A percentile compares a stretch with the other conserved stretches of the same genome.
Evolutionary conservation across 2,888 invertebrate genomes (phyloP).

Genomic region (Caenorhabditis imperialis): DNA sequence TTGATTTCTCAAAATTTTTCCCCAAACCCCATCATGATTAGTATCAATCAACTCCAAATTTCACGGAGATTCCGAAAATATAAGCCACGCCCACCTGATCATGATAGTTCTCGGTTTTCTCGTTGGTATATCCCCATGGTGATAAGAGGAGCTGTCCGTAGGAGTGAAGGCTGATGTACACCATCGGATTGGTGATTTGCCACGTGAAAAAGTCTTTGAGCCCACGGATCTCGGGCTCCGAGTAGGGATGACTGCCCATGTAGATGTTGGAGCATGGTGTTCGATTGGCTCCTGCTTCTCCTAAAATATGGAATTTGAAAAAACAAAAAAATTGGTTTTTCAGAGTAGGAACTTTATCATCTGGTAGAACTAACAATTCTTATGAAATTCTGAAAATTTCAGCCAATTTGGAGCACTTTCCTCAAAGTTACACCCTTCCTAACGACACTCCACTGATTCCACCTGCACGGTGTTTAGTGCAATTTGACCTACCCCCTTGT

Average conservation of each 20-base stretch:
- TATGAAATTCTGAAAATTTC: no score
- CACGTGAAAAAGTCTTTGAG: slow-evolving; percentile 70
- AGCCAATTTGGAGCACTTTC: no score
- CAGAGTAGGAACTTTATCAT: neutral
- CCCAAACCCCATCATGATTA: no score
- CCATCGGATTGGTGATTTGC: slow-evolving; percentile 69
- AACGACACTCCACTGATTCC: no score
- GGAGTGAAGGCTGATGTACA: slow-evolving; percentile 75
- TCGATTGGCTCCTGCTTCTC: slow-evolving; percentile 73
- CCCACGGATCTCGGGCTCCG: slow-evolving; percentile 70
- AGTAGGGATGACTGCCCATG: slow-evolving; percentile 66
- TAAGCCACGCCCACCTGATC: slow-evolving; percentile 69
- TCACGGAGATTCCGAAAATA: no score
- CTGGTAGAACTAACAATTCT: no score
- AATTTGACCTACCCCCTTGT: no score
- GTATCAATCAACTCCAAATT: no score
- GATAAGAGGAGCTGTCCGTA: slow-evolving; percentile 75
- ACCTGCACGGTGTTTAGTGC: no score
- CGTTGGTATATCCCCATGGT: slow-evolving; percentile 76
- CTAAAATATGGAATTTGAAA: slow-evolving; percentile 4
- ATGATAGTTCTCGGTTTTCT: slow-evolving; percentile 67
- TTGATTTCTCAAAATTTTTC: neutral
- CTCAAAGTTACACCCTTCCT: no score
- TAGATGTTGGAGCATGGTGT: slow-evolving; percentile 77
- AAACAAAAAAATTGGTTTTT: slow-evolving; percentile 4